Conservation (phyloP, 1,140 invertebrate genomes). For the Cheumatopsyche charites region DNA sequence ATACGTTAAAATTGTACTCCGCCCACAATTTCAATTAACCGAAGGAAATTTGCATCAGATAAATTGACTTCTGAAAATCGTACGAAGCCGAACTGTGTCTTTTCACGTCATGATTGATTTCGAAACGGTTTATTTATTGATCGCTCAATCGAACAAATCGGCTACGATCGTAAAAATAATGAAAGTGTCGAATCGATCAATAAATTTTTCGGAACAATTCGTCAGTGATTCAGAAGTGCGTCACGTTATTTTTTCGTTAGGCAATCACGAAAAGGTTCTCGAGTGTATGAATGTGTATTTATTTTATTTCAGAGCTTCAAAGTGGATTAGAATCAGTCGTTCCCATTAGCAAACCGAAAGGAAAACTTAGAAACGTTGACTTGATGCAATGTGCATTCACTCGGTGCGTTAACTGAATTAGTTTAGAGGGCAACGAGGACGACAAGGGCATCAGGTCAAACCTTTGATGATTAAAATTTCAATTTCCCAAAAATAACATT, state of each 20-base stretch:
- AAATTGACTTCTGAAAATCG: not conserved
- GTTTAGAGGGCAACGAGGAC: constrained; percentile 15
- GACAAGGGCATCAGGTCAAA: constrained; percentile 25
- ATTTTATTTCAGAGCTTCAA: constrained; percentile 17
- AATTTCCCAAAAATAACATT: too few species aligned
- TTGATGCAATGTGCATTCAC: constrained; percentile 19
- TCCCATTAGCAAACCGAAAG: not conserved
- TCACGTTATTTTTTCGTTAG: not conserved
- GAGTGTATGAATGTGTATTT: not conserved
- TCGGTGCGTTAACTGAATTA: constrained; percentile 37
- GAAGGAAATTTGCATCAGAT: constrained; percentile 21
- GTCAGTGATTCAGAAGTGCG: not conserved
- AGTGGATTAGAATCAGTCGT: constrained; percentile 30
- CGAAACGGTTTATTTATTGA: not conserved
- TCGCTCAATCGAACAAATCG: not conserved
- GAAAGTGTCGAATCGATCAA: not conserved
- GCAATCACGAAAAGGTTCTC: not conserved
- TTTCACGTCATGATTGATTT: too few species aligned
- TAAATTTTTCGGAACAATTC: not conserved
- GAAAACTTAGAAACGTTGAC: constrained; percentile 31
- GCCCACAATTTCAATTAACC: constrained; percentile 22
- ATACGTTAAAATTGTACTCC: constrained; percentile 22
- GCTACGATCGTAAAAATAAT: constrained; percentile 7
- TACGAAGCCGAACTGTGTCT: not conserved
- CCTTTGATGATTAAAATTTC: not conserved